These are phyloP conservation scores for Hypothenemus hampei DNA, from an alignment of 1,140 invertebrate genomes.

Conservation along the genomic window DNA sequence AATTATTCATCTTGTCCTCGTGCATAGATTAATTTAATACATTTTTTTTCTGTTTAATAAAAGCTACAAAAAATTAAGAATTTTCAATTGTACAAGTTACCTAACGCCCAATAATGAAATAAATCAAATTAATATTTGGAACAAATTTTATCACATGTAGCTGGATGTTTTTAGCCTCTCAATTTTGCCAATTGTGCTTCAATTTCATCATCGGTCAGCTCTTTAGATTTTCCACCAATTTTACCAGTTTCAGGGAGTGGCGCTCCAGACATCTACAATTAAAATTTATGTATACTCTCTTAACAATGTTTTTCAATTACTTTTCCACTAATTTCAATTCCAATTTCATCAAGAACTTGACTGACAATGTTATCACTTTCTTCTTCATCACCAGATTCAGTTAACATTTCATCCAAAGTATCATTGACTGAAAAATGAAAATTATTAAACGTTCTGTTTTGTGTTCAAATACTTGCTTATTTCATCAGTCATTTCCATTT, in stretches of 20 bases:
- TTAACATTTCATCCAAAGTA: conserved; percentile 83
- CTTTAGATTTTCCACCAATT: conserved; percentile 52
- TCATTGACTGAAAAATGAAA: conserved; percentile 70
- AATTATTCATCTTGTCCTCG: no score
- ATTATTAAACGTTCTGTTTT: background rate
- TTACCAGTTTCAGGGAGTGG: conserved; percentile 47
- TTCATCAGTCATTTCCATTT: conserved; percentile 93
- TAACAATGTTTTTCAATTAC: conserved; percentile 46
- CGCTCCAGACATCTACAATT: conserved; percentile 50
- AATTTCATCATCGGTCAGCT: conserved; percentile 67
- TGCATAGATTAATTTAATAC: no score
- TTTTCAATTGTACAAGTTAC: no score
- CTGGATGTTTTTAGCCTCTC: conserved; percentile 52
- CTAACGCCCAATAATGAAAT: no score
- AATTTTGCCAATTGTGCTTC: conserved; percentile 72
- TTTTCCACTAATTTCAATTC: conserved; percentile 89
- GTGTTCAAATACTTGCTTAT: conserved; percentile 83
- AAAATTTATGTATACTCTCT: background rate
- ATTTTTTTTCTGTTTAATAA: no score
- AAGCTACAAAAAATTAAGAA: no score
- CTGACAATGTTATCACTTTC: conserved; percentile 81
- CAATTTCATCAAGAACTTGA: conserved; percentile 91
- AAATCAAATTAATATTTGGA: no score
- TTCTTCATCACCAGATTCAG: conserved; percentile 85
- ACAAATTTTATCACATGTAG: no score